Conservation (phyloP, 2,797 vertebrate species). For the Eleutherodactylus coqui region DNA sequence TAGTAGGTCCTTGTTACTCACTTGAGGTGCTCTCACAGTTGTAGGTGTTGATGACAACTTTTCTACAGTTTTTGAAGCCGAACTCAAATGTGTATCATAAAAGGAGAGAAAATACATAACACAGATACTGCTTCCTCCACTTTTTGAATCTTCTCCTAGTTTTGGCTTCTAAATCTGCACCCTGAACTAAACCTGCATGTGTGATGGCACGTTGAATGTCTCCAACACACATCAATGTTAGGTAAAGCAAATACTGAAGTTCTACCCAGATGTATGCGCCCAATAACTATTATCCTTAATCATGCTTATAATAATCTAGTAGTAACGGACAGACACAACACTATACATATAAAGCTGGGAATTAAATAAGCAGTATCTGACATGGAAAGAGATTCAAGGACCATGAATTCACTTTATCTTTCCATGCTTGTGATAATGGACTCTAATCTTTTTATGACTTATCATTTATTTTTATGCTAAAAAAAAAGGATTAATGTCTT, state of each 20-base stretch:
- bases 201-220: no score
- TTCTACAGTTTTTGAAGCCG: no score
- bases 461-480: constrained; percentile 23
- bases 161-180: no score
- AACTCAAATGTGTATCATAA: no score
- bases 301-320: background rate
- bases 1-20: constrained; percentile 30
- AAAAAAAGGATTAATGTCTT: background rate
- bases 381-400: background rate
- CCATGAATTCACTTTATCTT: constrained; percentile 3
- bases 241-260: constrained; percentile 24
- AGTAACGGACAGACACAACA: constrained; percentile 23
- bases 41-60: no score
- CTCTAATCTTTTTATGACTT: constrained; percentile 11
- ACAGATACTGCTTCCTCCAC: no score
- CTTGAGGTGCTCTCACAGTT: no score
- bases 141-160: no score
- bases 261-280: constrained; percentile 21
- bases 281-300: constrained; percentile 23
- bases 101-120: no score
- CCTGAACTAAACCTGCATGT: no score
- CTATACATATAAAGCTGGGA: background rate
- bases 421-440: background rate
- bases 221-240: constrained; percentile 30
- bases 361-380: constrained; percentile 7